phyloP scores from a whole-genome alignment of 2,797 vertebrate genomes.

The Eulemur rubriventer region DNA sequence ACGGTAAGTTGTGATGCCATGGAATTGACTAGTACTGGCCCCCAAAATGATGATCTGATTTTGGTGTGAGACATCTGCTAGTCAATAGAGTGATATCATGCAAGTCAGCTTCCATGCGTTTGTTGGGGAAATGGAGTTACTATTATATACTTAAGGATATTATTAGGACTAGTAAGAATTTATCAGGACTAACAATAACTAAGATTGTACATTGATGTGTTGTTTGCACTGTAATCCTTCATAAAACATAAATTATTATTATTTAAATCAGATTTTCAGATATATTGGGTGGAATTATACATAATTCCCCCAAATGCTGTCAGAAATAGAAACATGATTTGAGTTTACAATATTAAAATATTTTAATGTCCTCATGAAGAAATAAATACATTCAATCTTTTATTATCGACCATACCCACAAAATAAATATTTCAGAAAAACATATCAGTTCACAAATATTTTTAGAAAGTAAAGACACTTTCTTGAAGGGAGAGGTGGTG shows the following conservation, averaged over 20 bases:
- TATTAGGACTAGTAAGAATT: background rate
- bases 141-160: too few relatives aligned
- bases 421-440: background rate
- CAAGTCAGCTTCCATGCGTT: background rate
- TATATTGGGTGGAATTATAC: background rate
- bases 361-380: background rate
- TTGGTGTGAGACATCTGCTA: background rate
- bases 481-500: background rate
- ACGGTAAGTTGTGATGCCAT: background rate
- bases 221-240: background rate
- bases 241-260: background rate
- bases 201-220: fast-evolving
- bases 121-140: background rate
- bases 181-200: background rate
- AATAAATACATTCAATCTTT: background rate
- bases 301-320: background rate
- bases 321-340: background rate
- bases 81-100: fast-evolving
- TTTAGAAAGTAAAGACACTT: background rate
- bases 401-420: background rate
- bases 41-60: background rate
- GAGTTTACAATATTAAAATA: background rate
- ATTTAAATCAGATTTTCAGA: background rate
- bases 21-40: background rate
- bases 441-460: background rate